Evolutionary conservation across 1,140 invertebrate genomes (phyloP).

Genomic region (Brevipalpus yothersi): DNA sequence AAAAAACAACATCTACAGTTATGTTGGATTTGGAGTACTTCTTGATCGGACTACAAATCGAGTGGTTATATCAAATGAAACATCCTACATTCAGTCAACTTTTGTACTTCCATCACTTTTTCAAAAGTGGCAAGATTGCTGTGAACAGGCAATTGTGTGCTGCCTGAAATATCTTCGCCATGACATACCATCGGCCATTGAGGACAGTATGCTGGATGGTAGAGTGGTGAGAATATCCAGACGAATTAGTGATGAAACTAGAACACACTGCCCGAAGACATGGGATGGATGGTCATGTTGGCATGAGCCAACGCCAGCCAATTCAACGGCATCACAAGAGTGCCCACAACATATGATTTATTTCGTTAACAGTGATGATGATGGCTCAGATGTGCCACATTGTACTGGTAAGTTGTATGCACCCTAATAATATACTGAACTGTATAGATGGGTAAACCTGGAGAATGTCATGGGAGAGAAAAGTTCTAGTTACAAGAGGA

Average conservation of each 20-base stretch:
- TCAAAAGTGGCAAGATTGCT: slow-evolving; percentile 10
- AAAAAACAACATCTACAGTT: not conserved
- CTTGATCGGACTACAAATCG: not conserved
- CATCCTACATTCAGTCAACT: not conserved
- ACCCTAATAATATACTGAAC: not conserved
- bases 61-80: slow-evolving; percentile 4
- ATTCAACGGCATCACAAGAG: slow-evolving; percentile 7
- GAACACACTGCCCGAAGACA: slow-evolving; percentile 15
- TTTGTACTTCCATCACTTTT: slow-evolving; percentile 1
- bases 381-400: slow-evolving; percentile 12
- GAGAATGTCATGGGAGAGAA: no score
- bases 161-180: not conserved
- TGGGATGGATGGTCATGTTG: slow-evolving; percentile 28
- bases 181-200: not conserved
- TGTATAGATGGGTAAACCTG: not conserved
- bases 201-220: not conserved
- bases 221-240: not conserved
- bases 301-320: slow-evolving; percentile 12
- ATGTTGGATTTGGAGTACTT: not conserved
- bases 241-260: not conserved
- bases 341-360: slow-evolving; percentile 22
- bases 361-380: not conserved
- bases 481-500: no score
- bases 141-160: not conserved
- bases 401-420: slow-evolving; percentile 18